These are phyloP conservation scores for Ectemnius cavifrons DNA, from an alignment of 2,888 invertebrate species.

Conservation along the genomic window DNA sequence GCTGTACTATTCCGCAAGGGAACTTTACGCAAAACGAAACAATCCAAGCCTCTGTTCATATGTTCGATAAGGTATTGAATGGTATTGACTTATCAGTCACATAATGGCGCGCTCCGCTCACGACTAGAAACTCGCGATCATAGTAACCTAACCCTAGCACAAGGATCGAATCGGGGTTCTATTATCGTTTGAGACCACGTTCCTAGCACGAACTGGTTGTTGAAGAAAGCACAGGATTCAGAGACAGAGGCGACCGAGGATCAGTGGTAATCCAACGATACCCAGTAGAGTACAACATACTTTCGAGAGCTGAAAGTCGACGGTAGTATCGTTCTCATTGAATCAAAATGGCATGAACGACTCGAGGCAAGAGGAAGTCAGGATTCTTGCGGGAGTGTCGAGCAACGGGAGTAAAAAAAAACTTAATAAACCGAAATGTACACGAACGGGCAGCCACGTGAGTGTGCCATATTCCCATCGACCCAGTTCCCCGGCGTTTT, in stretches of 20 bases:
- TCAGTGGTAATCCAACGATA: too few relatives aligned
- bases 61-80: too few relatives aligned
- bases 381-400: neutral
- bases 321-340: neutral
- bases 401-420: constrained; percentile 4
- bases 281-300: neutral
- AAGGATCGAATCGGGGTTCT: too few relatives aligned
- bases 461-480: constrained; percentile 40
- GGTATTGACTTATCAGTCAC: too few relatives aligned
- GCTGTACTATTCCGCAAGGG: neutral
- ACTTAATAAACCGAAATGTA: constrained; percentile 49
- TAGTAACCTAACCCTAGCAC: too few relatives aligned
- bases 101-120: too few relatives aligned
- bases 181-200: too few relatives aligned
- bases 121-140: too few relatives aligned
- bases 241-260: too few relatives aligned
- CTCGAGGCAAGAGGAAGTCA: neutral
- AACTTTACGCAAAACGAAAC: neutral
- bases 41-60: neutral
- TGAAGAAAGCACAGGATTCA: too few relatives aligned
- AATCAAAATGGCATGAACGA: neutral
- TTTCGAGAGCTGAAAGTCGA: neutral
- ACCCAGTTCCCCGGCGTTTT: constrained; percentile 28
- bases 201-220: too few relatives aligned
- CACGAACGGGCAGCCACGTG: constrained; percentile 29